Conservation (phyloP, 2,888 invertebrate species). For the Lydus trimaculatus region DNA sequence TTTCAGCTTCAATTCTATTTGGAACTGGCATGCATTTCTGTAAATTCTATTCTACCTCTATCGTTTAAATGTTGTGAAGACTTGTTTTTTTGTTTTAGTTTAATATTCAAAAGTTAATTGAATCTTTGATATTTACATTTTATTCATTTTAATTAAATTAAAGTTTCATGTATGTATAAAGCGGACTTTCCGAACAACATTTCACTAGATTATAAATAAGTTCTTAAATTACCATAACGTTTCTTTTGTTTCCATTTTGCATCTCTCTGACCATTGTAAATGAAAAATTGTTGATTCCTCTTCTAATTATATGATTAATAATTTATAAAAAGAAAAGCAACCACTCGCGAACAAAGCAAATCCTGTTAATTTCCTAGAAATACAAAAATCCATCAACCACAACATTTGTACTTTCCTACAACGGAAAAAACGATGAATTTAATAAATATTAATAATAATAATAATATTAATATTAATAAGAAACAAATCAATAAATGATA, state of each 20-base stretch:
- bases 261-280: not conserved
- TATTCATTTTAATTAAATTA: too few relatives aligned
- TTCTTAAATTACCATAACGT: not conserved
- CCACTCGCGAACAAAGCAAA: not conserved
- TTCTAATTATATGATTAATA: not conserved
- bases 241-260: not conserved
- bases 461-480: constrained; percentile 11
- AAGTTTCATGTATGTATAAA: not conserved
- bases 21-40: too few relatives aligned
- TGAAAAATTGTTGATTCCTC: not conserved
- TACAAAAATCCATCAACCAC: not conserved
- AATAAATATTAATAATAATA: not conserved
- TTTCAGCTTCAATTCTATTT: too few relatives aligned
- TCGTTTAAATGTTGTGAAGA: too few relatives aligned
- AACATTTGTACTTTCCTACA: not conserved
- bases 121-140: too few relatives aligned
- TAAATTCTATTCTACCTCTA: too few relatives aligned
- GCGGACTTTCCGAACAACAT: not conserved
- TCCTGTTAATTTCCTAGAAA: not conserved
- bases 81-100: too few relatives aligned
- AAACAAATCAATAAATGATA: not conserved
- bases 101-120: too few relatives aligned
- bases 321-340: not conserved
- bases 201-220: not conserved
- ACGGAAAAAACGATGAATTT: not conserved